These are phyloP conservation scores for Paracentrotus lividus DNA, from an alignment of 53 echinoderm and acorn worm genomes.

Conservation along the genomic window DNA sequence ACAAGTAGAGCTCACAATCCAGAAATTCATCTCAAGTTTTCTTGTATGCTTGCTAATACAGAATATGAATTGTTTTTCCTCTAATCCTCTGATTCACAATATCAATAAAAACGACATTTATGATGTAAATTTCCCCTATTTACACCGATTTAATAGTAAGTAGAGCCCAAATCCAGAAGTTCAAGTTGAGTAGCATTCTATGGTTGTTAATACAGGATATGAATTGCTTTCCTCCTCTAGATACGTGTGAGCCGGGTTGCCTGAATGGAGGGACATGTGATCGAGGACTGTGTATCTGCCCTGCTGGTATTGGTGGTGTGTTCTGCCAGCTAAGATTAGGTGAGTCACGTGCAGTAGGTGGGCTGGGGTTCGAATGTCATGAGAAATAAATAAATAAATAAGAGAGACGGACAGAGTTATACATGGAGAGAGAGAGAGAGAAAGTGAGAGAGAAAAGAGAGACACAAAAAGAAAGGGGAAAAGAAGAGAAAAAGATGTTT, in stretches of 20 bases:
- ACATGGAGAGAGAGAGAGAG: neutral
- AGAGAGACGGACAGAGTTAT: neutral
- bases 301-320: constrained; percentile 76
- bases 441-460: neutral
- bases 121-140: no score
- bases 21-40: no score
- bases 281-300: constrained; percentile 75
- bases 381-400: no score
- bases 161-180: no score
- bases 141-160: no score
- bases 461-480: neutral
- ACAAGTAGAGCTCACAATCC: neutral
- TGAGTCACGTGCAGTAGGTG: constrained; percentile 41
- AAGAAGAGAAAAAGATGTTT: neutral
- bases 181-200: neutral
- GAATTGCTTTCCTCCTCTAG: constrained; percentile 31
- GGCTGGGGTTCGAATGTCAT: neutral
- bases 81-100: no score
- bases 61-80: no score
- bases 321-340: constrained; percentile 78
- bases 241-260: constrained; percentile 72
- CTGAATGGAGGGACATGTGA: constrained; percentile 81
- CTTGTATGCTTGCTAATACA: no score
- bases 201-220: constrained; percentile 1
- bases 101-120: no score